phyloP scores from a whole-genome alignment of 2,888 invertebrate species.

The Apamea epomidion region DNA sequence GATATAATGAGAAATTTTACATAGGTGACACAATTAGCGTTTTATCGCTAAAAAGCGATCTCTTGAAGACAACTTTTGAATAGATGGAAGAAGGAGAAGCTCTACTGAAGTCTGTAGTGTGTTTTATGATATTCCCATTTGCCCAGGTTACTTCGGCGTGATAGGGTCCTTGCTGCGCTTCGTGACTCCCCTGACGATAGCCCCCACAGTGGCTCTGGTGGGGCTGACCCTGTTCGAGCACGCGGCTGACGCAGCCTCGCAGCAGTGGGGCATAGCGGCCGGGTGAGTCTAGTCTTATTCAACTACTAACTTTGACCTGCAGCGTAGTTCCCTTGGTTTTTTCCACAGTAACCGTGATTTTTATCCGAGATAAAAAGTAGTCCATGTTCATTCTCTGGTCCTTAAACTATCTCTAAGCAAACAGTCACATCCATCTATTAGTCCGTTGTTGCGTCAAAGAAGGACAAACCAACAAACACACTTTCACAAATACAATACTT shows the following conservation, averaged over 20 bases:
- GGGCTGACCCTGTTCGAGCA: constrained; percentile 95
- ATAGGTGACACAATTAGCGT: no score
- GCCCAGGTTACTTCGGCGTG: constrained; percentile 92
- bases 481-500: neutral
- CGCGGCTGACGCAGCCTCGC: constrained; percentile 94
- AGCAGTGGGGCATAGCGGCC: constrained; percentile 95
- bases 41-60: no score
- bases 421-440: neutral
- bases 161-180: constrained; percentile 93
- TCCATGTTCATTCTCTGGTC: neutral
- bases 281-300: constrained; percentile 90
- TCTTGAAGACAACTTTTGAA: no score
- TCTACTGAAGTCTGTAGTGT: neutral
- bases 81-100: no score
- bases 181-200: constrained; percentile 96
- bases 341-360: no score
- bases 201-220: constrained; percentile 95
- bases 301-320: neutral
- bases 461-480: neutral
- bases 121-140: neutral
- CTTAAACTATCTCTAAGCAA: neutral
- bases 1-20: no score
- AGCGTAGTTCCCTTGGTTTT: neutral
- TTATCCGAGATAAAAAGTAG: no score
- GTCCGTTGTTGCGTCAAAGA: neutral